Conservation (phyloP, 2,113 vertebrate genomes). For the Phyllopteryx taeniolatus region DNA sequence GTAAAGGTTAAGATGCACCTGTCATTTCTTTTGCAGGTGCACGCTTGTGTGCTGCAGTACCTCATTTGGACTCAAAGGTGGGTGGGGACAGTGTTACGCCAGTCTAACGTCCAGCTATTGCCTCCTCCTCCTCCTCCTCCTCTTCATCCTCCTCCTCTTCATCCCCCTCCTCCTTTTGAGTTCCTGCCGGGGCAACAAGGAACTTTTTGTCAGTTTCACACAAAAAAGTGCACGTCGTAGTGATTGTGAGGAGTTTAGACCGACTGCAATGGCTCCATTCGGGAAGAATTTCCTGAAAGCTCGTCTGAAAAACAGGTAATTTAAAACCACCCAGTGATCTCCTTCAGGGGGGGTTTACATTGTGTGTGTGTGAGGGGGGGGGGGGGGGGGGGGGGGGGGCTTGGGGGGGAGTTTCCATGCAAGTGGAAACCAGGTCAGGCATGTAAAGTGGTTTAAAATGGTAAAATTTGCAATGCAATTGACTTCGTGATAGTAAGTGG, state of each 20-base stretch:
- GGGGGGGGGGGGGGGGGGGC: background rate
- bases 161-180: conserved; percentile 11
- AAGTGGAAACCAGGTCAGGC: background rate
- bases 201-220: conserved; percentile 31
- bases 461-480: background rate
- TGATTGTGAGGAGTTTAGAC: conserved; percentile 31
- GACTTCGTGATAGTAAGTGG: background rate
- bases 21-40: background rate
- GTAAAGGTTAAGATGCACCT: background rate
- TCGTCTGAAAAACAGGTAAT: conserved; percentile 87
- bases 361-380: background rate
- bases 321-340: conserved; percentile 4
- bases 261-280: conserved; percentile 85
- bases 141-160: background rate
- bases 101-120: background rate
- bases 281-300: conserved; percentile 89
- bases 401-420: conserved; percentile 1
- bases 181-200: conserved; percentile 39
- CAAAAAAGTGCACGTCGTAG: conserved; percentile 3
- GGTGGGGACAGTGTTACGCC: conserved; percentile 54
- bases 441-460: background rate
- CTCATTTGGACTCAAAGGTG: conserved; percentile 19
- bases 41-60: background rate
- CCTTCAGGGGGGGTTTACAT: background rate
- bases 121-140: background rate